These are phyloP conservation scores for Aix galericulata DNA, from an alignment of 2,113 vertebrate species.

Conservation along the genomic window DNA sequence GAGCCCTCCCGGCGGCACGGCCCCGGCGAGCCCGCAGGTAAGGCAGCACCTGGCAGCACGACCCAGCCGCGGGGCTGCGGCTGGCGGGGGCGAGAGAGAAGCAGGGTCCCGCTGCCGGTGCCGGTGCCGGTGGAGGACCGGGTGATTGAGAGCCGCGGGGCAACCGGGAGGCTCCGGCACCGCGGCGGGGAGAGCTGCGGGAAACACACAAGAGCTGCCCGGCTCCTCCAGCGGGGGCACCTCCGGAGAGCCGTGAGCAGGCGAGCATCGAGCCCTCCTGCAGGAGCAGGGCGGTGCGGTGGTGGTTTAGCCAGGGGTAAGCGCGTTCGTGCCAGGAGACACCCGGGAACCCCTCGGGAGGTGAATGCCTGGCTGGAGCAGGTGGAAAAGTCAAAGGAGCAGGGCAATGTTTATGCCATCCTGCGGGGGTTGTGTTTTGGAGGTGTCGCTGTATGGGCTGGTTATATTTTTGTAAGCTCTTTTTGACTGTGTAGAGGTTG, in stretches of 20 bases:
- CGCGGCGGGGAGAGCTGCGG: not conserved
- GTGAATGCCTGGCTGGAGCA: not conserved
- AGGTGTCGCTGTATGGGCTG: not conserved
- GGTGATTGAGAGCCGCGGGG: not conserved
- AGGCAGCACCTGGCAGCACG: not conserved
- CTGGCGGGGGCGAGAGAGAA: no score
- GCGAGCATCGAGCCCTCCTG: not conserved
- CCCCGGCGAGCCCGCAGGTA: not conserved
- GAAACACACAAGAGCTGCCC: no score
- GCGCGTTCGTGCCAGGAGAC: not conserved
- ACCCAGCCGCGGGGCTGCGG: not conserved
- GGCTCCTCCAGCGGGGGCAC: not conserved
- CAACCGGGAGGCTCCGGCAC: not conserved
- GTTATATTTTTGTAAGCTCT: not conserved
- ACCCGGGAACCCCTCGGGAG: no score
- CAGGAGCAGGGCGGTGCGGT: rapidly evolving
- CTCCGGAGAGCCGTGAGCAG: not conserved
- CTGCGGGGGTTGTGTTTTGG: not conserved
- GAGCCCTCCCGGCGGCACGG: not conserved
- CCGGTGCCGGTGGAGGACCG: not conserved
- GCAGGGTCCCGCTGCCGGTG: no score
- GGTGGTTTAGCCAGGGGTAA: not conserved
- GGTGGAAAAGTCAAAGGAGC: not conserved
- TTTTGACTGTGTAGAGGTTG: not conserved
- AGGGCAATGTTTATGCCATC: not conserved